Evolutionary conservation across 2,797 vertebrate species (phyloP).

Genomic region (Mareca penelope): DNA sequence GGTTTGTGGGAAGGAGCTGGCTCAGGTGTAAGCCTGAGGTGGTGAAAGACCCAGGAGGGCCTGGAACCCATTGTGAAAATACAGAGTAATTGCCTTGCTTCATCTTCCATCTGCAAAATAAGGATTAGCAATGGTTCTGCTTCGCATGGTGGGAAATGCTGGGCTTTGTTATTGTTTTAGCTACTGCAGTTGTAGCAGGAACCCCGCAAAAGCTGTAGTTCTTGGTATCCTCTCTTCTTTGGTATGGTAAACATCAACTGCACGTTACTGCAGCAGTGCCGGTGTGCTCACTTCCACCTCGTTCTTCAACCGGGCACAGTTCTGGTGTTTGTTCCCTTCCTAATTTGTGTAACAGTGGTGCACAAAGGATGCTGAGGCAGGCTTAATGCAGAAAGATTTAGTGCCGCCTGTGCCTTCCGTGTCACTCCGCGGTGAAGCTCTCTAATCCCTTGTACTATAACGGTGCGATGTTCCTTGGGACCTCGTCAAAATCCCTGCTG

Average conservation of each 20-base stretch:
- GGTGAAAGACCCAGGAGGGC: not conserved
- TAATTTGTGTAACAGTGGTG: not conserved
- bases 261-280: not conserved
- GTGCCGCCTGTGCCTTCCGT: not conserved
- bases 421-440: not conserved
- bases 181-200: not conserved
- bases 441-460: fast-evolving
- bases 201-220: not conserved
- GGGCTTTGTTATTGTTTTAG: not conserved
- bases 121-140: not conserved
- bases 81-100: not conserved
- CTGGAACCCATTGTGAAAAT: not conserved
- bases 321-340: not conserved
- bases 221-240: not conserved
- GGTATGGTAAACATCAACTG: not conserved
- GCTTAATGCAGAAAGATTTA: not conserved
- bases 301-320: fast-evolving
- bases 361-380: too few species aligned
- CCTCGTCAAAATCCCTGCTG: not conserved
- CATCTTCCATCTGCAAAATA: not conserved
- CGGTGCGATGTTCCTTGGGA: not conserved
- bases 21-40: not conserved
- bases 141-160: not conserved
- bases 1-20: not conserved
- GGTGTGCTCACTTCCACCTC: not conserved